Evolutionary conservation across 2,888 invertebrate species (phyloP).

Genomic region (Mylabris sibirica): DNA sequence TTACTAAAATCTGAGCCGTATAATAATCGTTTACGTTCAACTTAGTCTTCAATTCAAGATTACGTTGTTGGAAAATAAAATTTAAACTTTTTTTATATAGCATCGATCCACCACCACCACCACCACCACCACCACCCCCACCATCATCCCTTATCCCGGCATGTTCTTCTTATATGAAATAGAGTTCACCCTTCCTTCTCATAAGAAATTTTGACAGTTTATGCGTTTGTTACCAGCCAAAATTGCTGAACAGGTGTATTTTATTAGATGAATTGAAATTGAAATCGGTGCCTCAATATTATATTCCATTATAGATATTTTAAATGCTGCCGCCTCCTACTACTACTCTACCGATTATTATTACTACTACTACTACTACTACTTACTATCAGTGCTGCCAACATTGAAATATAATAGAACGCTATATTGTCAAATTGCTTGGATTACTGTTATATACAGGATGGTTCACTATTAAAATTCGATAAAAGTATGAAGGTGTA

Average conservation of each 20-base stretch:
- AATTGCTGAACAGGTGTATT: slow-evolving; percentile 51
- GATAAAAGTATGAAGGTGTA: background rate
- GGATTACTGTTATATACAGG: background rate
- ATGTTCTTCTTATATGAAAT: no score
- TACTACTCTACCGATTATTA: no score
- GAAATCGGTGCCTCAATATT: slow-evolving; percentile 34
- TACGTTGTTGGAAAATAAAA: no score
- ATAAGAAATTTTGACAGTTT: slow-evolving; percentile 46
- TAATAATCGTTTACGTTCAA: no score
- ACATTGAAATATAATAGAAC: background rate
- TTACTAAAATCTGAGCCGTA: no score
- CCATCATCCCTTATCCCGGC: no score
- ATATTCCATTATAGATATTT: slow-evolving; percentile 29
- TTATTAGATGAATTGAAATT: slow-evolving; percentile 40
- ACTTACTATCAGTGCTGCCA: slow-evolving; percentile 21
- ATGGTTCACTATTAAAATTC: background rate
- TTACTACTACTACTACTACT: background rate
- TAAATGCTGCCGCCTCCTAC: slow-evolving; percentile 9
- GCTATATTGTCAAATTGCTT: background rate
- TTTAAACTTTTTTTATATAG: no score
- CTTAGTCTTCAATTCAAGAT: no score
- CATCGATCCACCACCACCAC: no score
- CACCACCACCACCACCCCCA: no score
- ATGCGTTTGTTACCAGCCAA: slow-evolving; percentile 50
- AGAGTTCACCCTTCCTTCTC: no score